A percentile compares a stretch with the other conserved stretches of the same genome.
These are phyloP conservation scores for Glaucomys volans DNA, from an alignment of 2,113 vertebrate genomes.

Conservation along the genomic window DNA sequence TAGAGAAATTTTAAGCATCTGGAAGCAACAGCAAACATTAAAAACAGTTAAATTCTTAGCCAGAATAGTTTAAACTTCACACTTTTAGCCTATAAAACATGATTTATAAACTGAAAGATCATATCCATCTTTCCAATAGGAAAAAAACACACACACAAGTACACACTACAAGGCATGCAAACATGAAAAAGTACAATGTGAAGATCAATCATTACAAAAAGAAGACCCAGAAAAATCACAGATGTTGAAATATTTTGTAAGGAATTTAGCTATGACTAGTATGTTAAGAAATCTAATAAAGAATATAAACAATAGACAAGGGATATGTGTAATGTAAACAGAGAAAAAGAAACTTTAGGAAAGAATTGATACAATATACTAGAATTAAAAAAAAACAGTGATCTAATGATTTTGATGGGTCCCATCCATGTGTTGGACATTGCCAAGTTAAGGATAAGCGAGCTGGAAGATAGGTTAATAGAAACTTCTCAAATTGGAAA, in stretches of 20 bases:
- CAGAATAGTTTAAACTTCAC: not conserved
- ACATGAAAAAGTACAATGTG: not conserved
- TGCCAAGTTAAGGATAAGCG: not conserved
- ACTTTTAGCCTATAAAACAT: not conserved
- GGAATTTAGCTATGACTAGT: not conserved
- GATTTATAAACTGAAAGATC: not conserved
- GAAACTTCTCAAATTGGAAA: not conserved
- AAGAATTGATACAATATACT: not conserved
- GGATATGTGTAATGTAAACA: not conserved
- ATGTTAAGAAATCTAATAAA: not conserved
- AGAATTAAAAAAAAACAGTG: not conserved
- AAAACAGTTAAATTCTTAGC: not conserved
- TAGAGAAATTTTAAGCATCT: not conserved
- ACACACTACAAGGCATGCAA: not conserved
- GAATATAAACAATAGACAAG: not conserved
- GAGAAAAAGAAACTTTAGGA: not conserved
- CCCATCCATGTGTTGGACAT: not conserved
- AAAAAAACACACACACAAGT: not conserved
- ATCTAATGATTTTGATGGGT: not conserved
- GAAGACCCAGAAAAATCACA: not conserved
- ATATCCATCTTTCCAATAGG: not conserved
- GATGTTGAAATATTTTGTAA: not conserved
- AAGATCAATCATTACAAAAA: not conserved
- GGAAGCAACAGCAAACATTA: not conserved
- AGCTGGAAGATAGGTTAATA: not conserved